A percentile compares a stretch with the other conserved stretches of the same genome.
Conservation (phyloP, 2,797 vertebrate genomes). For the Schizopygopsis malacanthus region DNA sequence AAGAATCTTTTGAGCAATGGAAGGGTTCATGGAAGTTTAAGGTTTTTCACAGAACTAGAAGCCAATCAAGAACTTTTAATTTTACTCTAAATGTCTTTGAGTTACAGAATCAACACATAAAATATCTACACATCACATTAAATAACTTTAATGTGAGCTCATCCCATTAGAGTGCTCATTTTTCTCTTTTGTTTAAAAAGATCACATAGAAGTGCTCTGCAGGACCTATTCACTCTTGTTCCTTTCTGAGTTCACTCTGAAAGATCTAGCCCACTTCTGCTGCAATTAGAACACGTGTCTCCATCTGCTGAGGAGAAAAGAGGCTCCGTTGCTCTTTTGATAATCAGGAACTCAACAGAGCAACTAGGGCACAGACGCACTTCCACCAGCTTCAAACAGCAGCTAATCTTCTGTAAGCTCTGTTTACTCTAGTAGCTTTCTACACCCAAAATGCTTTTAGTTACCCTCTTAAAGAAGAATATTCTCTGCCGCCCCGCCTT, state of each 20-base stretch:
- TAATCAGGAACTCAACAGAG: slow-evolving; percentile 68
- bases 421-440: slow-evolving; percentile 50
- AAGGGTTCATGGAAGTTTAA: not conserved
- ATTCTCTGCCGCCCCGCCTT: not conserved
- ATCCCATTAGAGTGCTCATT: not conserved
- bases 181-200: slow-evolving; percentile 5
- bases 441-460: slow-evolving; percentile 50
- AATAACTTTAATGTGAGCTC: not conserved
- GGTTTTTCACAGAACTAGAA: not conserved
- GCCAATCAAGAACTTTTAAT: not conserved
- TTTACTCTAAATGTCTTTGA: not conserved
- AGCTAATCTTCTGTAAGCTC: slow-evolving; percentile 68
- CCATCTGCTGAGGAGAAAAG: slow-evolving; percentile 57
- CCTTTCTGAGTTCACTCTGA: slow-evolving; percentile 12
- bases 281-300: slow-evolving; percentile 66
- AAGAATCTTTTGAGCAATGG: not conserved
- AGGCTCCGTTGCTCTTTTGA: slow-evolving; percentile 62
- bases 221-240: not conserved
- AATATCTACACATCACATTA: not conserved
- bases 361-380: slow-evolving; percentile 70
- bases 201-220: not conserved
- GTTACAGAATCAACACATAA: not conserved
- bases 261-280: slow-evolving; percentile 54
- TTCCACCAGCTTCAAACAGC: slow-evolving; percentile 66
- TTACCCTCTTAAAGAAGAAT: slow-evolving; percentile 31